These are phyloP conservation scores for Probaryconus sp. DNA, from an alignment of 1,140 invertebrate genomes.

Conservation along the genomic window DNA sequence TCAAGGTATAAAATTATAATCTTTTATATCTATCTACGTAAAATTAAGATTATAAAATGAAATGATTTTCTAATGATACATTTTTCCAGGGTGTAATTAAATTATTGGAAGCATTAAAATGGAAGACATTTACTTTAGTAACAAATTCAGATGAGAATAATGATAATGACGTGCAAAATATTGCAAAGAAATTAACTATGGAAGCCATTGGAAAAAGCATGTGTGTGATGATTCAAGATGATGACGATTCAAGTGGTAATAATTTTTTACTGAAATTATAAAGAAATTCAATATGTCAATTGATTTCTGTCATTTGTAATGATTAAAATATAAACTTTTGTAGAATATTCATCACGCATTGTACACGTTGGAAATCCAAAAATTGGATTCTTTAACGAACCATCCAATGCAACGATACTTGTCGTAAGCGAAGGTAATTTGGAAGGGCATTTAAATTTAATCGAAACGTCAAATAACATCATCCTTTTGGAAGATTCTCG, in stretches of 20 bases:
- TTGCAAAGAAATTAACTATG: constrained; percentile 70
- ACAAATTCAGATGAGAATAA: constrained; percentile 58
- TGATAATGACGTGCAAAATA: constrained; percentile 70
- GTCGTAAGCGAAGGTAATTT: constrained; percentile 70
- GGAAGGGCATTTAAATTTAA: constrained; percentile 61
- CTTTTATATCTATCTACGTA: constrained; percentile 10
- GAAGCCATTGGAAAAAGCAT: constrained; percentile 66
- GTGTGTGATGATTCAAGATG: constrained; percentile 71
- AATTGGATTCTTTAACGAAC: constrained; percentile 60
- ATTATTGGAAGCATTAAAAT: constrained; percentile 67
- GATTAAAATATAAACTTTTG: constrained; percentile 7
- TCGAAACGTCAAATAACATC: constrained; percentile 65
- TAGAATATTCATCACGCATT: constrained; percentile 68
- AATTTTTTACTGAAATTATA: neutral
- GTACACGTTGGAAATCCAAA: constrained; percentile 70
- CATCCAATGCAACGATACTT: constrained; percentile 66
- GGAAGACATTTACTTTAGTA: constrained; percentile 73
- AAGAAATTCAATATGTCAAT: no score
- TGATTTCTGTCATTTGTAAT: no score
- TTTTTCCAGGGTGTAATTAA: constrained; percentile 64
- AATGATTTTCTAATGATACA: constrained; percentile 21
- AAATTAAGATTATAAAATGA: neutral
- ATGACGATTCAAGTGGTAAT: constrained; percentile 64
- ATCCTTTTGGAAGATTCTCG: constrained; percentile 70
- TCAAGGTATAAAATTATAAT: constrained; percentile 63